Conservation (phyloP, 2,797 vertebrate genomes). For the Rhadinocentrus ornatus region DNA sequence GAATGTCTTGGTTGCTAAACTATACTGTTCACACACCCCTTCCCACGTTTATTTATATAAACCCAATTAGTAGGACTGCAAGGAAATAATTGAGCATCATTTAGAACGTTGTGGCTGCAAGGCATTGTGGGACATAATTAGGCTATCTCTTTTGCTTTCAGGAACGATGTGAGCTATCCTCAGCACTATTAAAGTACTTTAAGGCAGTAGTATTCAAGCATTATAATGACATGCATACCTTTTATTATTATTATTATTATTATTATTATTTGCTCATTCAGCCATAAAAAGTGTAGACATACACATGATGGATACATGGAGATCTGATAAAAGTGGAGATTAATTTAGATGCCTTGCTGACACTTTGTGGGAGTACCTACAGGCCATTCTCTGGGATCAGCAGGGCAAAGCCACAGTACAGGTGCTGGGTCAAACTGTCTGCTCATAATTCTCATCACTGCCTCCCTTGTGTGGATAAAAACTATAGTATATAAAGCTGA, state of each 20-base stretch:
- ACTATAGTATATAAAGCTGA: constrained; percentile 26
- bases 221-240: neutral
- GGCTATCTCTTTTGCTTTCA: neutral
- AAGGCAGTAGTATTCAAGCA: neutral
- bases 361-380: constrained; percentile 58
- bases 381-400: constrained; percentile 67
- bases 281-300: constrained; percentile 1
- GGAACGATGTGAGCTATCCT: neutral
- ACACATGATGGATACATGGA: neutral
- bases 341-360: constrained; percentile 37
- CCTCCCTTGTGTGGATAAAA: constrained; percentile 58
- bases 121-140: neutral
- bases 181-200: neutral
- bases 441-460: constrained; percentile 34
- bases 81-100: neutral
- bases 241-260: neutral
- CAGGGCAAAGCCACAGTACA: constrained; percentile 62
- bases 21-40: neutral
- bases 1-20: neutral
- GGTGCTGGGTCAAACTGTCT: constrained; percentile 68
- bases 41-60: neutral
- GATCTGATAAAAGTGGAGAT: constrained; percentile 39
- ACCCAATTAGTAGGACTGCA: neutral
- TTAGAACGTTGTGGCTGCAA: neutral
- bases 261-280: neutral